phyloP scores from a whole-genome alignment of 2,888 invertebrate genomes.

The Eilema sororculum region DNA sequence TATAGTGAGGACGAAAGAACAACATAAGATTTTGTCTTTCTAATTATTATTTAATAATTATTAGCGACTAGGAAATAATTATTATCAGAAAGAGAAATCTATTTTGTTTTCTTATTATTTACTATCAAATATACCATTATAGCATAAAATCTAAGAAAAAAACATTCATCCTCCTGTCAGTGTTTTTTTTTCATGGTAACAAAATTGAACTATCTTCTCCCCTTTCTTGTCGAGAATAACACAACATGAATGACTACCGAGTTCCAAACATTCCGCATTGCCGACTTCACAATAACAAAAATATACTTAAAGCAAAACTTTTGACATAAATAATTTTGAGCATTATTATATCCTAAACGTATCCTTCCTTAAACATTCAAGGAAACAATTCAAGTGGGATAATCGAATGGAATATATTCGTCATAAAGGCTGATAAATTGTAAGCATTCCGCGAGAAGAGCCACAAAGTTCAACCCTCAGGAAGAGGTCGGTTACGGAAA shows the following conservation, averaged over 20 bases:
- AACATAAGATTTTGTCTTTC: no score
- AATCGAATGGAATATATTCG: conserved; percentile 57
- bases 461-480: conserved; percentile 53
- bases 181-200: not conserved
- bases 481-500: conserved; percentile 48
- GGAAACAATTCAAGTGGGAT: conserved; percentile 50
- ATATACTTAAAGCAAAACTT: conserved; percentile 13
- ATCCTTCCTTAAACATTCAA: conserved; percentile 41
- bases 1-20: no score
- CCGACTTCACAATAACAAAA: conserved; percentile 13
- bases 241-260: conserved; percentile 7
- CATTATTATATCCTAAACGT: conserved; percentile 17
- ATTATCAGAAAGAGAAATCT: no score
- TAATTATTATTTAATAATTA: no score
- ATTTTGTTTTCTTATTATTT: no score
- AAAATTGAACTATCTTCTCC: not conserved
- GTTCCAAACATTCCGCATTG: conserved; percentile 7
- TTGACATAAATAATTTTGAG: conserved; percentile 18
- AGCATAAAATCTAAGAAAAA: no score
- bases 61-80: no score
- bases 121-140: no score
- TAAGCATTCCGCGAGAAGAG: conserved; percentile 48
- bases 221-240: not conserved
- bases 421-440: conserved; percentile 56
- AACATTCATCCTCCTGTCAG: no score